Conservation (phyloP, 2,888 invertebrate genomes). For the Hydraecia micacea region DNA sequence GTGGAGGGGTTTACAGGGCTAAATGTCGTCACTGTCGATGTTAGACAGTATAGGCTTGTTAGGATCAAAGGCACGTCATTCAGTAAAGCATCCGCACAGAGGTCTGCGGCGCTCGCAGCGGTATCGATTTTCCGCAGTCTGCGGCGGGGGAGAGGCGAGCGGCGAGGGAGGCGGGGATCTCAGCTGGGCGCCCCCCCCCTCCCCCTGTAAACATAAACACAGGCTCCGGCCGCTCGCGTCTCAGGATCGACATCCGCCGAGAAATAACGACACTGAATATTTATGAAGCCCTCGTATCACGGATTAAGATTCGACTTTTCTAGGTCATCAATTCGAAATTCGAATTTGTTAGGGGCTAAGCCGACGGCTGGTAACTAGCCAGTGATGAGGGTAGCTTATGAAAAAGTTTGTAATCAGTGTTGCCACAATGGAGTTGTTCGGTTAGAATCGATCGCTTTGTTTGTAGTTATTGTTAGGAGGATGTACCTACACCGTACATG, state of each 20-base stretch:
- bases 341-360: slow-evolving; percentile 71
- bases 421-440: slow-evolving; percentile 51
- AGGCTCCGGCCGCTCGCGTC: slow-evolving; percentile 73
- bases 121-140: slow-evolving; percentile 88
- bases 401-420: slow-evolving; percentile 61
- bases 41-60: slow-evolving; percentile 65
- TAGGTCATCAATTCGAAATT: slow-evolving; percentile 82
- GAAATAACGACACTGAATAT: slow-evolving; percentile 89
- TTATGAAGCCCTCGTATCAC: slow-evolving; percentile 86
- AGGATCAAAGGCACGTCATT: slow-evolving; percentile 75
- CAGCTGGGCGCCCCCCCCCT: slow-evolving; percentile 83
- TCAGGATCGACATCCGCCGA: slow-evolving; percentile 86
- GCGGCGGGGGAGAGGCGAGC: slow-evolving; percentile 62
- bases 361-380: slow-evolving; percentile 60
- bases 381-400: slow-evolving; percentile 59
- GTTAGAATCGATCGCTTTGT: slow-evolving; percentile 56
- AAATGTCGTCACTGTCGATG: slow-evolving; percentile 29
- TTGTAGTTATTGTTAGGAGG: slow-evolving; percentile 44
- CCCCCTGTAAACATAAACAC: slow-evolving; percentile 89
- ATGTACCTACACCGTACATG: slow-evolving; percentile 40
- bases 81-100: slow-evolving; percentile 73
- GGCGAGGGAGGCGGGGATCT: slow-evolving; percentile 73
- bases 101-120: slow-evolving; percentile 81
- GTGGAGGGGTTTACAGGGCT: neutral
- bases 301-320: slow-evolving; percentile 88